These are phyloP conservation scores for Monopis laevigella DNA, from an alignment of 2,888 invertebrate species.

Conservation along the genomic window DNA sequence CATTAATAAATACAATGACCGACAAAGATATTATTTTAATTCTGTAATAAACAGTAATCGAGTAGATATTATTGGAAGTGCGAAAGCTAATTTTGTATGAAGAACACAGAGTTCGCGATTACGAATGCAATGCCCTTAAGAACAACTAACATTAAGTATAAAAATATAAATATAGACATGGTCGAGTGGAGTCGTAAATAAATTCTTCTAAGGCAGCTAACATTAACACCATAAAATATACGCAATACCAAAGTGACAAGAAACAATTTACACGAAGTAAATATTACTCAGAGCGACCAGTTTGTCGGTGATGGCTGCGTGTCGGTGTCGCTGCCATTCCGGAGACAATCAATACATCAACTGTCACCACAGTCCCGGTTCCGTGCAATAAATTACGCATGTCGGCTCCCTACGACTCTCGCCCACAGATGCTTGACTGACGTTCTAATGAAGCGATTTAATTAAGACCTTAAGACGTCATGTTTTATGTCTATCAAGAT, in stretches of 20 bases:
- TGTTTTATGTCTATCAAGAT: neutral
- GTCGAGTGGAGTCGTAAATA: too few relatives aligned
- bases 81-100: too few relatives aligned
- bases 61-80: too few relatives aligned
- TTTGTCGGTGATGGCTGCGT: constrained; percentile 8
- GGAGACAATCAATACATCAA: constrained; percentile 12
- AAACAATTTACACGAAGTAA: constrained; percentile 7
- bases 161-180: too few relatives aligned
- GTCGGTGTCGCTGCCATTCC: constrained; percentile 9
- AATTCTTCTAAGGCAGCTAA: too few relatives aligned
- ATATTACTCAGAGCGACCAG: constrained; percentile 4
- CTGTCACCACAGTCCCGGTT: constrained; percentile 7
- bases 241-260: constrained; percentile 3
- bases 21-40: too few relatives aligned
- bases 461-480: neutral
- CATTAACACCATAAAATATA: neutral
- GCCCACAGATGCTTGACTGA: constrained; percentile 10
- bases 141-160: too few relatives aligned
- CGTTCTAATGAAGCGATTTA: constrained; percentile 9
- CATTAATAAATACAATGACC: too few relatives aligned
- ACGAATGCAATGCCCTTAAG: too few relatives aligned
- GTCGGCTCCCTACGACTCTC: constrained; percentile 11
- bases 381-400: constrained; percentile 12
- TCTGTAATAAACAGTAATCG: too few relatives aligned
- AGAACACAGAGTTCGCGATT: too few relatives aligned